Base-by-base conservation (phyloP, 2,888 invertebrate genomes). In the Atherix ibis region DNA sequence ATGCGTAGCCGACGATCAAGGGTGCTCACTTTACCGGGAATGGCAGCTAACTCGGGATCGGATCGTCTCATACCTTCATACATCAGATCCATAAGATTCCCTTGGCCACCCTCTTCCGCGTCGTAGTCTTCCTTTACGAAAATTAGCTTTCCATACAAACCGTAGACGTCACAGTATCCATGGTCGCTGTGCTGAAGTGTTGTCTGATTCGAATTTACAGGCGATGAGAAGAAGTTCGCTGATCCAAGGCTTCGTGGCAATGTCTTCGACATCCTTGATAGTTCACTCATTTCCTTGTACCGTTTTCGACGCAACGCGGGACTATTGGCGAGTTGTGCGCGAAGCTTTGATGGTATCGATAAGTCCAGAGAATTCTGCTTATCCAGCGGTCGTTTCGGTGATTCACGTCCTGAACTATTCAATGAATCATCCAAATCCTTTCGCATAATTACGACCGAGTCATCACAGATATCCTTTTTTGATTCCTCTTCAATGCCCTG, bases 71-170 rank as follows among this genome's bases (percentile, higher is more conserved):
- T 62, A 0, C 79, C 73, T 47, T 85, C 85, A 47, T 77, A 78
- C 22, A 81, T 73, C 49, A 57, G 54, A 39, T 60, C 58, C 52
- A 61, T 56, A n/a, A 58, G 48, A 40, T 56, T 58, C 17, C 76
- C 75, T 32, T 71, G 70, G 2, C 75, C 73, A 41, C 77, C 75
- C n/a, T 78, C 80, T 36, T 81, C 84, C 47, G 84, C 82, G 50
- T 87, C 85, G 41, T 59, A 61, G 40, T 61, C 53, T 43, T 61
- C 61, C 50, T 81, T 82, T 1, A 85, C 78, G 54, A 85, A 85
- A 71, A 91, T 84, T 36, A 91, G 63, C 51, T 89, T 87, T 2
- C 83, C 84, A 52, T 88, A 91, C 2, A 91, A 63, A 0, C 87
- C 88, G 52, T 88, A 89, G 1, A 89, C 85, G 57, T 89, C 87